Evolutionary conservation across 2,113 vertebrate species (phyloP).

Genomic region (Phaethon lepturus): DNA sequence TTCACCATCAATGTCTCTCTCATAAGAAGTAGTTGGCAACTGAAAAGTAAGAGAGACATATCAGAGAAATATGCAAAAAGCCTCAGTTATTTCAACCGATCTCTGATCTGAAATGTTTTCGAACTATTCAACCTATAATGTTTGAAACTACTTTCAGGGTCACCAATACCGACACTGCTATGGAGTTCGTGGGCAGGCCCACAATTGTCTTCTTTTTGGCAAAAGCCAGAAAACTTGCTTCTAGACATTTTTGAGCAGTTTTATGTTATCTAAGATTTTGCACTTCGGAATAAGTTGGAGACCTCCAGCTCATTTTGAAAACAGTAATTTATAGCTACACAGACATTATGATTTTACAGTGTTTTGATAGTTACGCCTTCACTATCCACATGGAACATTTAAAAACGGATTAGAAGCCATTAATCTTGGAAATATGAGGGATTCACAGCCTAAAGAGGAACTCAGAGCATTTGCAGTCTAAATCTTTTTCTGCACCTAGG

Average conservation of each 20-base stretch:
- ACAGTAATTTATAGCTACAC: slow-evolving; percentile 66
- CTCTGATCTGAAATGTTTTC: neutral
- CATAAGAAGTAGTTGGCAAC: neutral
- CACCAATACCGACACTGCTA: neutral
- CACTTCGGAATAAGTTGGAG: slow-evolving; percentile 55
- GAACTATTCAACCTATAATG: neutral
- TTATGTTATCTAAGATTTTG: slow-evolving; percentile 37
- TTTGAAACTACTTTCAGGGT: neutral
- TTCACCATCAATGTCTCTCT: neutral
- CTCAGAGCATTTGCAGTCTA: neutral
- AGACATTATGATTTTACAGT: slow-evolving; percentile 69
- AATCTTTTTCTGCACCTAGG: neutral
- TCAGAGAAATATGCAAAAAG: neutral
- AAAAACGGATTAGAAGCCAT: slow-evolving; percentile 61
- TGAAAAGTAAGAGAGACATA: neutral
- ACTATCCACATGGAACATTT: slow-evolving; percentile 70
- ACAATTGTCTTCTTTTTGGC: neutral
- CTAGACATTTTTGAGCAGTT: neutral
- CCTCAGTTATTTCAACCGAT: neutral
- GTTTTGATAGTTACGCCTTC: slow-evolving; percentile 73
- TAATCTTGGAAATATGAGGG: slow-evolving; percentile 55
- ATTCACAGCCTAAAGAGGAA: neutral
- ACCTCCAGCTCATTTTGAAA: slow-evolving; percentile 64
- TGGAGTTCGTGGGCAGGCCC: neutral
- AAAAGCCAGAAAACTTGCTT: neutral